Base-by-base conservation (phyloP, 2,888 invertebrate genomes). In the Margaritifera margaritifera region DNA sequence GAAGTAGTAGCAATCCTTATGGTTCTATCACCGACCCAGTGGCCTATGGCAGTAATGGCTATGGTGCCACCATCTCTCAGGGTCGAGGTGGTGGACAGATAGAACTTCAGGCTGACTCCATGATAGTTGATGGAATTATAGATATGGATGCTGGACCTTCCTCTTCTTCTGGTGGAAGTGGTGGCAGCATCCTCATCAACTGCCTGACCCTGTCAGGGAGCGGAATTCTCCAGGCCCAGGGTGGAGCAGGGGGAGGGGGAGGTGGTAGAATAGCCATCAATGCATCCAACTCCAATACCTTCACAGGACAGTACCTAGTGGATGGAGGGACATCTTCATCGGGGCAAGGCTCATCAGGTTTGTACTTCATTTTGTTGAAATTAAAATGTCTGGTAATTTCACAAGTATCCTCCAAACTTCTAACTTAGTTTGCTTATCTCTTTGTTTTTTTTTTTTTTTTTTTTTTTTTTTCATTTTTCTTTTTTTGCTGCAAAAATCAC, bases 21-120 rank as follows among this genome's bases (percentile, higher is more conserved):
- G 85, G 84, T 1, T 73, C 62, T 64, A 74, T 84, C n/a, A 57
- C 57, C 0, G n/a, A 53, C 4, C 85, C 85, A 22, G 64, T 60
- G 42, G 61, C 66, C 4, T 81, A 82, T 70, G 85, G 85, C 20
- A 84, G 85, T 60, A 80, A 75, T 69, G 84, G 80, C n/a, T 62
- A 66, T 59, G 67, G 72, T 50, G 80, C 80, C 4, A 67, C 75
- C 20, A 19, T 58, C 0, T 56, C 59, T 22, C 56, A 60, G n/a
- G 80, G 77, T 15, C 67, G 74, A 24, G 84, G 82, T 54, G 84
- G 84, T n/a, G 81, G 79, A 42, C 82, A 82, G 68, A 60, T 82
- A 15, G 73, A 80, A 50, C 58, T 82, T 18, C 58, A 64, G 5
- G 75, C 77, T 2, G 56, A 68, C 5, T 64, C 64, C 8, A 50